Evolutionary conservation across 2,797 vertebrate species (phyloP).

Genomic region (Distichodus sexfasciatus): DNA sequence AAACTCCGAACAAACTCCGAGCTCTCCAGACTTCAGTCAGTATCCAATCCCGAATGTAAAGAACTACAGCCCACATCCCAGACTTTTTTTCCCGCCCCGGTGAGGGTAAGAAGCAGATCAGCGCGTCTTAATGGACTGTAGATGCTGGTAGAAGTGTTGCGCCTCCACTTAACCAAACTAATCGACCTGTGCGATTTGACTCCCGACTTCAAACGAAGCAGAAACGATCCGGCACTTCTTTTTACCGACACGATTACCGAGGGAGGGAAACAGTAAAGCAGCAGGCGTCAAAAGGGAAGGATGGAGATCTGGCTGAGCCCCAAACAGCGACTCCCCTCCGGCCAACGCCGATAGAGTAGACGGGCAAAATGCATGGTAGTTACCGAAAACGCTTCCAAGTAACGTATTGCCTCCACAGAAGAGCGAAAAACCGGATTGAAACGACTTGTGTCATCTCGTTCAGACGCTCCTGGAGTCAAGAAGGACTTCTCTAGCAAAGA

Average conservation of each 20-base stretch:
- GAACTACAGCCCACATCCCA: too few relatives aligned
- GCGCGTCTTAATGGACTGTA: too few relatives aligned
- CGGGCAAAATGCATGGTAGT: slow-evolving; percentile 49
- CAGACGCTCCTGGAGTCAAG: slow-evolving; percentile 42
- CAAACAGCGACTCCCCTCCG: slow-evolving; percentile 46
- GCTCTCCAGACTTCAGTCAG: slow-evolving; percentile 20
- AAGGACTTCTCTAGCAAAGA: slow-evolving; percentile 46
- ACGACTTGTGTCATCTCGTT: slow-evolving; percentile 52
- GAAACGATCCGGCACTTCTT: too few relatives aligned
- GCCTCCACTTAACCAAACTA: too few relatives aligned
- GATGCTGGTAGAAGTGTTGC: too few relatives aligned
- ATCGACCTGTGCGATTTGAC: background rate
- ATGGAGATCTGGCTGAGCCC: slow-evolving; percentile 55
- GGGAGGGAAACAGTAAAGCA: slow-evolving; percentile 24
- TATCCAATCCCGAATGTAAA: background rate
- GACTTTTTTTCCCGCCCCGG: background rate
- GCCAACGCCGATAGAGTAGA: slow-evolving; percentile 48
- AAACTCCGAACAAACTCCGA: slow-evolving; percentile 44
- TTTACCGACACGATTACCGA: background rate
- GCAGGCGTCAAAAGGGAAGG: slow-evolving; percentile 45
- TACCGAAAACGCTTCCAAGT: slow-evolving; percentile 41
- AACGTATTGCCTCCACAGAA: slow-evolving; percentile 41
- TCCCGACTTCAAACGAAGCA: background rate
- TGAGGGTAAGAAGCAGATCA: background rate
- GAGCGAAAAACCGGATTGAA: slow-evolving; percentile 46